Conservation (phyloP, 2,888 invertebrate species). For the Gerris lacustris region DNA sequence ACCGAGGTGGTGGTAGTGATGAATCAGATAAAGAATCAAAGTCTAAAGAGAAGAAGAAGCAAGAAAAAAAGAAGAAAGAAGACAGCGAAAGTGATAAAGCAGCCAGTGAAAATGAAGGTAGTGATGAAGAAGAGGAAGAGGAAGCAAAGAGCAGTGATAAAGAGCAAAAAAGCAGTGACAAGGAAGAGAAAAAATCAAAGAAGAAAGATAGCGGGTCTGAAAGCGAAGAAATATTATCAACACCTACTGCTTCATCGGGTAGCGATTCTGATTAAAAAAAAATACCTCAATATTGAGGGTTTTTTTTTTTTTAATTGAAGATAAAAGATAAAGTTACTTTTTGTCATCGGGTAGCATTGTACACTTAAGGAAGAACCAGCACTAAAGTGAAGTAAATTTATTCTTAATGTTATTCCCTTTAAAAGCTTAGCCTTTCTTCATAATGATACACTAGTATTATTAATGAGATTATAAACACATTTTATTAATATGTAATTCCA, state of each 20-base stretch:
- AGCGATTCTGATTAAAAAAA: not conserved
- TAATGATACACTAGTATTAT: too few relatives aligned
- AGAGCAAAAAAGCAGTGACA: constrained; percentile 29
- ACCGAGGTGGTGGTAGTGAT: not conserved
- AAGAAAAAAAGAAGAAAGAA: constrained; percentile 14
- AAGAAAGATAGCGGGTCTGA: constrained; percentile 34
- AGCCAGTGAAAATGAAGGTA: constrained; percentile 10
- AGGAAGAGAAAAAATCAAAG: constrained; percentile 36
- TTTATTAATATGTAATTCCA: too few relatives aligned
- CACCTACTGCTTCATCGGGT: constrained; percentile 24
- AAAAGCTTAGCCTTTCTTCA: too few relatives aligned
- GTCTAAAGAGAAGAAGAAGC: constrained; percentile 22
- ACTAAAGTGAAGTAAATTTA: too few relatives aligned
- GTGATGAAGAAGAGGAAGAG: constrained; percentile 16
- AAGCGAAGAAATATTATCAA: constrained; percentile 30
- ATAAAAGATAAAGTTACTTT: too few relatives aligned
- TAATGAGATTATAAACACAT: too few relatives aligned
- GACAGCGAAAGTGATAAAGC: constrained; percentile 17
- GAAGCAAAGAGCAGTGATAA: constrained; percentile 18
- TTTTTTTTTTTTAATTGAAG: too few relatives aligned
- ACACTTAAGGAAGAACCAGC: too few relatives aligned
- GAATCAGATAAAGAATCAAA: constrained; percentile 26
- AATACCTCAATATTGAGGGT: too few relatives aligned
- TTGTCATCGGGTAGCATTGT: too few relatives aligned
- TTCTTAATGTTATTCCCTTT: too few relatives aligned